These are phyloP conservation scores for Trinorchestia longiramus DNA, from an alignment of 1,140 invertebrate species.

Conservation along the genomic window DNA sequence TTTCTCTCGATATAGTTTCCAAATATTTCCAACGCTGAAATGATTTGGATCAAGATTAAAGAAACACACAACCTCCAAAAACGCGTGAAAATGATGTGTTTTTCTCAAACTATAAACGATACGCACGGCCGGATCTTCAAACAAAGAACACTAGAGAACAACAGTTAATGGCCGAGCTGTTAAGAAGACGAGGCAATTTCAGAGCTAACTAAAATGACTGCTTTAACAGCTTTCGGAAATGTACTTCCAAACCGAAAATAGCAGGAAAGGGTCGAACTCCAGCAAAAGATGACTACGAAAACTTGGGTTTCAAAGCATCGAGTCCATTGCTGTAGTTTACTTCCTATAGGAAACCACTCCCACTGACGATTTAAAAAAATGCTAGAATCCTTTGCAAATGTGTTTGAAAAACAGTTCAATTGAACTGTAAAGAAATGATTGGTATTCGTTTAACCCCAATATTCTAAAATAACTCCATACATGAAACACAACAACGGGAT, in stretches of 20 bases:
- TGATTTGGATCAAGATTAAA: background rate
- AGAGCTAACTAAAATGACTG: background rate
- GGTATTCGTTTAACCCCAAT: background rate
- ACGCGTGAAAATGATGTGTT: background rate
- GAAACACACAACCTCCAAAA: background rate
- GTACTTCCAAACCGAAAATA: background rate
- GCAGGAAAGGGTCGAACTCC: background rate
- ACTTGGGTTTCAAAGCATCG: background rate
- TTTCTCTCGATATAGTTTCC: background rate
- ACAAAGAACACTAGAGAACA: background rate
- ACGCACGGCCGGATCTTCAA: background rate
- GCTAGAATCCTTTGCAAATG: background rate
- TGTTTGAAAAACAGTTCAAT: background rate
- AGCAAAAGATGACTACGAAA: background rate
- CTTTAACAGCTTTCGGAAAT: background rate
- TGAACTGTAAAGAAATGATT: background rate
- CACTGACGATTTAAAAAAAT: background rate
- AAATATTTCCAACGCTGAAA: background rate
- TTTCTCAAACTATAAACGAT: background rate
- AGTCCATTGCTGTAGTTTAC: background rate
- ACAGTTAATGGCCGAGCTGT: background rate
- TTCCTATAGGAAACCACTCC: background rate
- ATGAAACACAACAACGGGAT: background rate
- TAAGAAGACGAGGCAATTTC: background rate
- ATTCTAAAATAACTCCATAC: background rate